Evolutionary conservation across 2,888 invertebrate species (phyloP).

Genomic region (Sclerodermus sp.): DNA sequence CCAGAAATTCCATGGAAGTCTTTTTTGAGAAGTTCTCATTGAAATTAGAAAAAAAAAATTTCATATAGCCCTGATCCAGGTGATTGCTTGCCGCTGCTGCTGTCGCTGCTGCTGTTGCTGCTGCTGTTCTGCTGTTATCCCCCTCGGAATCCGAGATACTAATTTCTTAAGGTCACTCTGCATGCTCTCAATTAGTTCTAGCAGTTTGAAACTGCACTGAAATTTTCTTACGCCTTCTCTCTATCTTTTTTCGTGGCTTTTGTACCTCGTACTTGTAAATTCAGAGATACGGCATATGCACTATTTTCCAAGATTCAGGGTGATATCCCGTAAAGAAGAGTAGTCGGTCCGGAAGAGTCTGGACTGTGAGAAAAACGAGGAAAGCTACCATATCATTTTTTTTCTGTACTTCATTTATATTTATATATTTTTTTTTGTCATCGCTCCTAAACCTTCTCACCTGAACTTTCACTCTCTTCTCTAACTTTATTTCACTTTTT

Average conservation of each 20-base stretch:
- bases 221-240: not conserved
- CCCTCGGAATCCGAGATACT: too few relatives aligned
- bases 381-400: constrained; percentile 10
- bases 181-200: too few relatives aligned
- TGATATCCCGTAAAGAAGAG: constrained; percentile 23
- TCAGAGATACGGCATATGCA: too few relatives aligned
- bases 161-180: too few relatives aligned
- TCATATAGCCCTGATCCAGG: too few relatives aligned
- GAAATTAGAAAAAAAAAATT: too few relatives aligned
- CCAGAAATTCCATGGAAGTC: too few relatives aligned
- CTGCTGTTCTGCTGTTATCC: too few relatives aligned
- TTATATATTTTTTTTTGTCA: not conserved
- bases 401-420: not conserved
- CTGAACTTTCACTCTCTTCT: not conserved
- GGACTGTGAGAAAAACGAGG: constrained; percentile 33
- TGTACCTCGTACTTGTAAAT: not conserved
- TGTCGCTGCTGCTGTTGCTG: too few relatives aligned
- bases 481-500: not conserved
- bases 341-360: constrained; percentile 2
- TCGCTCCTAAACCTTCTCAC: constrained; percentile 16
- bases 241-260: not conserved
- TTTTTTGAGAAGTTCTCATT: too few relatives aligned
- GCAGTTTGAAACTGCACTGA: too few relatives aligned
- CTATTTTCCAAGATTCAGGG: not conserved
- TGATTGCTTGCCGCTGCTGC: too few relatives aligned